Percentiles rank a stretch among this genome's conserved stretches.
These are phyloP conservation scores for Lasioglossum leucozonium DNA, from an alignment of 2,888 invertebrate species.

Conservation along the genomic window DNA sequence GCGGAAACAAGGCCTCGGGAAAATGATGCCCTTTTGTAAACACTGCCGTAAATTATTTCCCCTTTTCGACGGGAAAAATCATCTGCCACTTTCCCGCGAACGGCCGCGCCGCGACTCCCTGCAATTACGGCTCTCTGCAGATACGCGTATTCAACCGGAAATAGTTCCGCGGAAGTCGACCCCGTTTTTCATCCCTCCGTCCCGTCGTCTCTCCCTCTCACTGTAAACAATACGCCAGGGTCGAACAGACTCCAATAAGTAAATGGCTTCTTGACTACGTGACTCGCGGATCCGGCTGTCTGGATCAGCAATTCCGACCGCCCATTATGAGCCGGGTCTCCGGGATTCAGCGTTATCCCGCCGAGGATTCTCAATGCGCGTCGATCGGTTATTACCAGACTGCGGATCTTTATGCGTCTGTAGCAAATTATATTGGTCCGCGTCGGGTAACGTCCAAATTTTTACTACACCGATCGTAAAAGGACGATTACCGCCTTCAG, in stretches of 20 bases:
- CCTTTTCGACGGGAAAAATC: slow-evolving; percentile 27
- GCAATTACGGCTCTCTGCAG: not conserved
- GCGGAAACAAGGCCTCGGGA: slow-evolving; percentile 50
- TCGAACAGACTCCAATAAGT: slow-evolving; percentile 59
- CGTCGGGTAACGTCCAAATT: not conserved
- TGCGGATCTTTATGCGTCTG: not conserved
- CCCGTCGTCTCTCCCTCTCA: not conserved
- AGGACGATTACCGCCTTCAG: not conserved
- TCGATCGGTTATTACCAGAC: slow-evolving; percentile 27
- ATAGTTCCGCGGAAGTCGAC: slow-evolving; percentile 47
- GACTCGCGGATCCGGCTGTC: slow-evolving; percentile 35
- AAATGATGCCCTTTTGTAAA: slow-evolving; percentile 54
- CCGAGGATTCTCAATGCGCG: slow-evolving; percentile 28
- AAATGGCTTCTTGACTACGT: slow-evolving; percentile 54
- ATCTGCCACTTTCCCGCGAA: slow-evolving; percentile 24
- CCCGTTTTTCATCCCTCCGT: slow-evolving; percentile 34
- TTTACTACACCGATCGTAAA: not conserved
- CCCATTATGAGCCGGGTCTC: slow-evolving; percentile 42
- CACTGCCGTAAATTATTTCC: slow-evolving; percentile 19
- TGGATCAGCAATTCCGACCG: slow-evolving; percentile 37
- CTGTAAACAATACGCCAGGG: slow-evolving; percentile 57
- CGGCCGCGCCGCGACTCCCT: slow-evolving; percentile 17
- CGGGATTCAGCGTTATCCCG: slow-evolving; percentile 18
- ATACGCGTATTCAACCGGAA: slow-evolving; percentile 25
- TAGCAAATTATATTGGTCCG: not conserved